A percentile compares a stretch with the other conserved stretches of the same genome.
These are phyloP conservation scores for Cydia strobilella DNA, from an alignment of 1,140 invertebrate species.

Conservation along the genomic window DNA sequence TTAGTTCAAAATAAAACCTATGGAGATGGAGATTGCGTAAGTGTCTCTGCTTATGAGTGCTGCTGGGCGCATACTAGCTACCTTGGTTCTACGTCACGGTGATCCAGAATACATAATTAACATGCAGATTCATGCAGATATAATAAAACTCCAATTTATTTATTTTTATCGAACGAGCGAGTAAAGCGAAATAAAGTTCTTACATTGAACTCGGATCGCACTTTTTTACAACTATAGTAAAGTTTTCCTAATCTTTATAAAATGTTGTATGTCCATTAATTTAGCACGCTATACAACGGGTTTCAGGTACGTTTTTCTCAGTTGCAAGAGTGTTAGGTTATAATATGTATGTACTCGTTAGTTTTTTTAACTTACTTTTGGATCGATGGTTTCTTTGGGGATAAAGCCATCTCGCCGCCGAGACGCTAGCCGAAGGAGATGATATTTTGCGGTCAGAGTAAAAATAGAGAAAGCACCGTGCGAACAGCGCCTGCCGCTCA, in stretches of 20 bases:
- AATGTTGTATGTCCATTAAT: too few relatives aligned
- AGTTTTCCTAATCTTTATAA: too few relatives aligned
- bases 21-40: constrained; percentile 32
- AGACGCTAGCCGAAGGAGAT: constrained; percentile 54
- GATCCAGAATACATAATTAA: neutral
- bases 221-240: too few relatives aligned
- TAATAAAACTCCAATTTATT: too few relatives aligned
- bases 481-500: constrained; percentile 38
- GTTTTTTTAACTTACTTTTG: neutral
- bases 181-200: too few relatives aligned
- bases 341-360: too few relatives aligned
- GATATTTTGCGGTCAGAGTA: constrained; percentile 65
- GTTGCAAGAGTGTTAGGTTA: too few relatives aligned
- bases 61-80: neutral
- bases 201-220: too few relatives aligned
- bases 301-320: too few relatives aligned
- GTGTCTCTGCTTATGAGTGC: constrained; percentile 16
- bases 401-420: constrained; percentile 35
- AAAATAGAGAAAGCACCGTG: constrained; percentile 57
- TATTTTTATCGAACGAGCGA: too few relatives aligned
- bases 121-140: neutral
- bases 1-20: constrained; percentile 33
- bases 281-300: too few relatives aligned
- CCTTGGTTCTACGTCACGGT: neutral
- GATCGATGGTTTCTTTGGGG: constrained; percentile 31